Evolutionary conservation across 2,888 invertebrate genomes (phyloP).

Genomic region (Leptogaster cylindrica): DNA sequence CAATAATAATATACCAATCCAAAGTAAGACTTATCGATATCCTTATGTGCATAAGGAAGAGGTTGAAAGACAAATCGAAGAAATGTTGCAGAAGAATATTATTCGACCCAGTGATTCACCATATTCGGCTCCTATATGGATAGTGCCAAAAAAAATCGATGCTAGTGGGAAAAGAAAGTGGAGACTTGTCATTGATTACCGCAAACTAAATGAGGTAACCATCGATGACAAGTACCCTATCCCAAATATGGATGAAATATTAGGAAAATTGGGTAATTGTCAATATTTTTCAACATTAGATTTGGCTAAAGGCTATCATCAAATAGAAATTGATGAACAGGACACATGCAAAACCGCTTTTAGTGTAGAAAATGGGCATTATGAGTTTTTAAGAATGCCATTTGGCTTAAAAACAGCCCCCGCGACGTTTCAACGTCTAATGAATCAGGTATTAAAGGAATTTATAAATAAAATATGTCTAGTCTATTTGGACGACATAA

Average conservation of each 20-base stretch:
- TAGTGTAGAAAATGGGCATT: slow-evolving; percentile 41
- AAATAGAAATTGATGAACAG: slow-evolving; percentile 41
- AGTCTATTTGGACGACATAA: slow-evolving; percentile 54
- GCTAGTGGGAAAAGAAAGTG: slow-evolving; percentile 28
- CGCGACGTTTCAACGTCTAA: too few species aligned
- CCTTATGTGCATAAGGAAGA: slow-evolving; percentile 13
- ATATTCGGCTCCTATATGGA: slow-evolving; percentile 46
- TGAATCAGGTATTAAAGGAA: slow-evolving; percentile 49
- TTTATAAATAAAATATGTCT: slow-evolving; percentile 49
- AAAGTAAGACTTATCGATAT: neutral
- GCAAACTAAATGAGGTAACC: slow-evolving; percentile 47
- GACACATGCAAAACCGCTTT: slow-evolving; percentile 46
- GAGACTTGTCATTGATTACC: slow-evolving; percentile 23
- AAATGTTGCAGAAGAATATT: neutral
- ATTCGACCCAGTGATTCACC: slow-evolving; percentile 6
- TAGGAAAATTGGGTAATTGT: slow-evolving; percentile 50
- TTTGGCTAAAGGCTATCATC: slow-evolving; percentile 46
- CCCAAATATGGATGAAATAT: slow-evolving; percentile 49
- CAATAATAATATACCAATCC: slow-evolving; percentile 17
- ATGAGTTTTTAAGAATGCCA: too few species aligned
- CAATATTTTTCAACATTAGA: slow-evolving; percentile 51
- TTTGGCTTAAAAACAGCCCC: too few species aligned
- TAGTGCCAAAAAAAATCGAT: slow-evolving; percentile 46
- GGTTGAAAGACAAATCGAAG: neutral
- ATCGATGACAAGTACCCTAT: slow-evolving; percentile 50